Base-by-base conservation (phyloP, 2,888 invertebrate species). In the Melipona bicolor region DNA sequence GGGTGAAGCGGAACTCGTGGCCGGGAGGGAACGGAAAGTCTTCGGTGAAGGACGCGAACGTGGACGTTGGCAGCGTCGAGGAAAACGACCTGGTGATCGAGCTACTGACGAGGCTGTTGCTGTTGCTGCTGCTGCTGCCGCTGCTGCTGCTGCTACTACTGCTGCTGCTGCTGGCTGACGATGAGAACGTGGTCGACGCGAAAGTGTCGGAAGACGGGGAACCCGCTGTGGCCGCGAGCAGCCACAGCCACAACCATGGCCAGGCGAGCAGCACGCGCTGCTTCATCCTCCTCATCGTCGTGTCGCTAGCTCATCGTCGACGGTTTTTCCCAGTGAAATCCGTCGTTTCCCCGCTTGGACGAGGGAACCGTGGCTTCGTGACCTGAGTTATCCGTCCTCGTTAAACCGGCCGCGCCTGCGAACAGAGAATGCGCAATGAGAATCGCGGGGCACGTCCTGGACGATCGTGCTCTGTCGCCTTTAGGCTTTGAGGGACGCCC, bases 1-100 rank as follows among this genome's bases (percentile, higher is more conserved):
- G 96, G 24, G 97, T 96, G 95, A 99, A 99, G 88, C 95, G 96
- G 94, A 98, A 96, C 84, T 95, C 95, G 65, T 90, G 79, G 6
- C 50, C 54, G 50, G 73, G 65, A 6, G 81, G 79, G 65, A 61
- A 64, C 43, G 84, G 56, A 24, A 62, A 49, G 21, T 87, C 88
- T 32, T 85, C 81, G 64, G 77, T 56, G 77, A 79, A 54, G 54
- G 86, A 73, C 15, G 72, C 21, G 61, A 75, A 64, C 59, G 86
- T 73, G 36, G 81, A 69, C 56, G 81, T 81, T 19, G 86, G 84
- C 11, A 84, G 49, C 9, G 86, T 76, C 17, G 84, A 65, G 21
- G 77, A 67, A 61, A 78, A 76, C 61, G 88, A 84, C n/a, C 81
- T 75, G 71, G 86, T 85, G 24, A 71, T 67, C 70, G 71, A 76